These are phyloP conservation scores for Tetranychus piercei DNA, from an alignment of 2,888 invertebrate genomes.

Conservation along the genomic window DNA sequence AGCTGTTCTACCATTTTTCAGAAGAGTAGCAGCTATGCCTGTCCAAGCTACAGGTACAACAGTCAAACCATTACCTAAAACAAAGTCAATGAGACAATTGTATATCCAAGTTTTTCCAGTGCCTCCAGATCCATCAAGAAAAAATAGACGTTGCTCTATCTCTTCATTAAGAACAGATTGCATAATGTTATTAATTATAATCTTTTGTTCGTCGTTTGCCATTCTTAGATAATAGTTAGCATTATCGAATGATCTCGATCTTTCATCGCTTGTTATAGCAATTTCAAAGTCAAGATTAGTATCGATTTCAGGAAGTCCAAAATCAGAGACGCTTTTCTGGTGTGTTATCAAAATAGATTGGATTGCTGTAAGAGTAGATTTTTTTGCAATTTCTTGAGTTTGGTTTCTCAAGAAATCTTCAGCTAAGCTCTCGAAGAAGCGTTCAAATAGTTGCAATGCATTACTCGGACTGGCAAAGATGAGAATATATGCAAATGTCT, in stretches of 20 bases:
- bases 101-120: conserved; percentile 34
- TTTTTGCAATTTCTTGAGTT: not conserved
- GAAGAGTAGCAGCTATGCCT: conserved; percentile 29
- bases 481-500: conserved; percentile 24
- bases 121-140: conserved; percentile 34
- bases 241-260: not conserved
- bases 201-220: not conserved
- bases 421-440: conserved; percentile 12
- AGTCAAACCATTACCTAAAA: conserved; percentile 21
- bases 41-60: conserved; percentile 28
- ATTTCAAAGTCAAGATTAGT: not conserved
- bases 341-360: too few species aligned
- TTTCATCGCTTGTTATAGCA: not conserved
- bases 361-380: not conserved
- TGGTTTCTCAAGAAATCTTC: conserved; percentile 3
- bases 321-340: too few species aligned
- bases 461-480: conserved; percentile 20
- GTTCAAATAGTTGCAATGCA: conserved; percentile 22
- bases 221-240: not conserved
- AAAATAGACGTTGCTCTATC: conserved; percentile 22
- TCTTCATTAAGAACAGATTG: not conserved
- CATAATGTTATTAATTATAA: not conserved
- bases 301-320: too few species aligned
- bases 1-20: conserved; percentile 21
- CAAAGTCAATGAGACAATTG: conserved; percentile 24